Base-by-base conservation (phyloP, 2,888 invertebrate species). In the Steinernema scapterisci region DNA sequence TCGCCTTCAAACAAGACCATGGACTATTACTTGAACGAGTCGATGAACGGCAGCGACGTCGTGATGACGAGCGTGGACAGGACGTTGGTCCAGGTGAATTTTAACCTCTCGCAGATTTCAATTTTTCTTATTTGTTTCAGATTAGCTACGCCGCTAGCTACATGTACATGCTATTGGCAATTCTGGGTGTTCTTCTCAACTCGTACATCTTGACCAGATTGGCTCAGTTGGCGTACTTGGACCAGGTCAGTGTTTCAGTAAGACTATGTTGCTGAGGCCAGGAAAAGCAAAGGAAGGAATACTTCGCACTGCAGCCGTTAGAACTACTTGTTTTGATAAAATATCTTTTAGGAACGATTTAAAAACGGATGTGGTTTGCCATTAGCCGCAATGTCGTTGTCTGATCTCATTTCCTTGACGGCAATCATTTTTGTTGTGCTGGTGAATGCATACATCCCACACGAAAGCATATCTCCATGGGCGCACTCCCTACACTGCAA, bases 321-420 rank as follows among this genome's bases (percentile, higher is more conserved):
- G n/a, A n/a, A n/a, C n/a, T n/a, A n/a, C n/a, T 48, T 48, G 3
- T n/a, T 19, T n/a, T 48, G 16, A 19, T 16, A 16, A 16, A 5
- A 48, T 48, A 5, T 48, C 13, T 48, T 48, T 16, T 48, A 78
- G 78, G 76, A 78, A 19, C 75, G 79, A 7, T 78, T 78, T 51
- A 79, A 80, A 56, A 73, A 72, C 19, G 79, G 79, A 19, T 80
- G 79, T 63, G 79, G 79, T 7, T 56, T 78, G 51, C 79, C 79
- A 6, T 56, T 78, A 23, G 79, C 79, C 44, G 79, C 79, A 13
- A 78, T 78, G 78, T 78, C 79, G 0, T 31, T 74, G 11, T 76
- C 79, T 21, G 79, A 78, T 48, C 70, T 78, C n/a, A 31, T 52
- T 21, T 78, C 79, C 19, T 27, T 78, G 1, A 45, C 73, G 19